Base-by-base conservation (phyloP, 2,888 invertebrate genomes). In the Melolontha melolontha region DNA sequence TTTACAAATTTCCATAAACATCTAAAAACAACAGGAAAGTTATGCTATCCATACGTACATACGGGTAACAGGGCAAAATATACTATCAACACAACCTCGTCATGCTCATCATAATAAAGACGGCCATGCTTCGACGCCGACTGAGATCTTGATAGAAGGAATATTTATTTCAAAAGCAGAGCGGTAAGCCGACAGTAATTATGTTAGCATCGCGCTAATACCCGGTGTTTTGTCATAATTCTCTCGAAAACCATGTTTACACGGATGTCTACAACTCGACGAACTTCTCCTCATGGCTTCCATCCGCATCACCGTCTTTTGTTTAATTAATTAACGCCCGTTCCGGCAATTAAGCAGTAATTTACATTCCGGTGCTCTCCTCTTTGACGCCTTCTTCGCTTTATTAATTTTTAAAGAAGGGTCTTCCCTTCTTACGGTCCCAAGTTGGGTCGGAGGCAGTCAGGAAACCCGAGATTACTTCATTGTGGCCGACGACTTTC, bases 321-420 rank as follows among this genome's bases (percentile, higher is more conserved):
- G 79, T 80, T 77, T 81, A 80, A 81, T 81, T 82, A 81, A 82
- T 82, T 80, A 79, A 79, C 76, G 77, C 79, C 75, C 76, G 81
- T 81, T 80, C 79, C 79, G 78, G 79, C 77, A 80, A 80, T 80
- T 80, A 78, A 75, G 72, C 70, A 72, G 70, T 74, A 74, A 79
- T 78, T 79, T 78, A 78, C 78, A 78, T 78, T 77, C 76, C 71
- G 72, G 66, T 67, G 73, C 72, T 73, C 72, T 34, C 76, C 74
- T 73, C 42, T 51, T 67, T 62, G 55, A 42, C 76, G 74, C 73
- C 73, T 73, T 71, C 70, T 75, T 74, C 72, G 74, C 73, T 67
- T 72, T 75, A 75, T 77, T 78, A 77, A 76, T 75, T 75, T 75
- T 74, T 77, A 74, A 73, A 75, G 72, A 73, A 70, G 68, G 54